A percentile compares a stretch with the other conserved stretches of the same genome.
Conservation (phyloP, 2,888 invertebrate species). For the Latrodectus elegans region DNA sequence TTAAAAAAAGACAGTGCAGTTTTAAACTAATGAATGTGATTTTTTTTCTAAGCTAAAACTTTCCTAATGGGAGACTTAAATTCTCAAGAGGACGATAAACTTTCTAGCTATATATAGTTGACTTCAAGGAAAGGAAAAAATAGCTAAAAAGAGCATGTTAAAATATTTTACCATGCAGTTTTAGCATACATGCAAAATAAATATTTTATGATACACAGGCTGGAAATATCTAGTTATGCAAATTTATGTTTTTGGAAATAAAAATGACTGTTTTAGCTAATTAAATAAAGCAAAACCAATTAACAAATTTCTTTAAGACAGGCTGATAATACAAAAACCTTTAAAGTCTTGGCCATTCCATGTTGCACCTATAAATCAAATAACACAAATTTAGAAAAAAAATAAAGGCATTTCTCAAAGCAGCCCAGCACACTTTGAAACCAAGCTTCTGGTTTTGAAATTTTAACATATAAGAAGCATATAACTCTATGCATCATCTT, state of each 20-base stretch:
- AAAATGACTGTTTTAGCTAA: conserved; percentile 7
- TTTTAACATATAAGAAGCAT: too few species aligned
- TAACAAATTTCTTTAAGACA: conserved; percentile 29
- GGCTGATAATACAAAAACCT: conserved; percentile 70
- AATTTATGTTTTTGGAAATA: not conserved
- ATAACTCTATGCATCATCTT: too few species aligned
- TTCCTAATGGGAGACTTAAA: too few species aligned
- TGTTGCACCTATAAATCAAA: conserved; percentile 71
- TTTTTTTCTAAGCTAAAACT: too few species aligned
- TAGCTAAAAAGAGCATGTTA: not conserved
- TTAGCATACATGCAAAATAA: not conserved
- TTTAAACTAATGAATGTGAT: too few species aligned
- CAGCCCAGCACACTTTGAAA: conserved; percentile 4
- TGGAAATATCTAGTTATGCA: not conserved
- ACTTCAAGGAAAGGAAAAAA: too few species aligned
- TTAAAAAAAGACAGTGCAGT: too few species aligned
- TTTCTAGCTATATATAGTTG: too few species aligned
- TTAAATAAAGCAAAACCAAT: conserved; percentile 31
- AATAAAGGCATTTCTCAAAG: conserved; percentile 21
- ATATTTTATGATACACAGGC: not conserved
- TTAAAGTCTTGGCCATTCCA: conserved; percentile 72
- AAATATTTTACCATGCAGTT: not conserved
- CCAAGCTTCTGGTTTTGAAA: too few species aligned
- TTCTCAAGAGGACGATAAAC: too few species aligned
- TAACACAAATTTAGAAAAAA: conserved; percentile 51